These are phyloP conservation scores for Cairina moschata DNA, from an alignment of 2,113 vertebrate species.

Conservation along the genomic window DNA sequence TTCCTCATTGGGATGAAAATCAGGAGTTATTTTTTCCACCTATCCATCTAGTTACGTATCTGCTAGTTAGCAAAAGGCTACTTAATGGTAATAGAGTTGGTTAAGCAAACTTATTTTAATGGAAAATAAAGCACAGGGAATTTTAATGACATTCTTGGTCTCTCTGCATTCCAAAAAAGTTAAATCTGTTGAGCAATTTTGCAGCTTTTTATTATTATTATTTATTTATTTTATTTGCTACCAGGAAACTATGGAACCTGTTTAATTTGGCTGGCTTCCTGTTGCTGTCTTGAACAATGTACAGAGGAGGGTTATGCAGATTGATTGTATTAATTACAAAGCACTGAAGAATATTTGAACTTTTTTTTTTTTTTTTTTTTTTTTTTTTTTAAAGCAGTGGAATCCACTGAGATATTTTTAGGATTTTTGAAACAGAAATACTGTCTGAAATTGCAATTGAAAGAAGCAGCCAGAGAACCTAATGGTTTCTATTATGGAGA, in stretches of 20 bases:
- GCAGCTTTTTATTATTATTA: neutral
- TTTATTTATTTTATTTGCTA: neutral
- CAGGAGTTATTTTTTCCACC: neutral
- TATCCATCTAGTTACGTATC: neutral
- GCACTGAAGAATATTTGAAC: neutral
- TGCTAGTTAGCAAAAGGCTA: neutral
- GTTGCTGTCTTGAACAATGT: neutral
- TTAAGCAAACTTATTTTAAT: neutral
- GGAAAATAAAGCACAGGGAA: neutral
- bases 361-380: constrained; percentile 7
- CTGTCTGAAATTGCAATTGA: neutral
- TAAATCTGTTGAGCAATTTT: neutral
- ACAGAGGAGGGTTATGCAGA: neutral
- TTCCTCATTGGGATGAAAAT: neutral
- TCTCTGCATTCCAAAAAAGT: neutral
- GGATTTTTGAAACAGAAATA: neutral
- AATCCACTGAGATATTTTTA: neutral
- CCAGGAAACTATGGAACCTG: neutral
- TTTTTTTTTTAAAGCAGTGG: neutral
- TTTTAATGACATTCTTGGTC: neutral
- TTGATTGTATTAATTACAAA: neutral
- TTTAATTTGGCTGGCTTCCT: neutral
- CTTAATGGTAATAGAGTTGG: neutral
- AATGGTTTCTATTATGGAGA: neutral
- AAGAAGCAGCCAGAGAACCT: neutral